Percentiles rank a stretch among this genome's conserved stretches.
Evolutionary conservation across 2,888 invertebrate genomes (phyloP).

Genomic region (Heliothis peltigera): DNA sequence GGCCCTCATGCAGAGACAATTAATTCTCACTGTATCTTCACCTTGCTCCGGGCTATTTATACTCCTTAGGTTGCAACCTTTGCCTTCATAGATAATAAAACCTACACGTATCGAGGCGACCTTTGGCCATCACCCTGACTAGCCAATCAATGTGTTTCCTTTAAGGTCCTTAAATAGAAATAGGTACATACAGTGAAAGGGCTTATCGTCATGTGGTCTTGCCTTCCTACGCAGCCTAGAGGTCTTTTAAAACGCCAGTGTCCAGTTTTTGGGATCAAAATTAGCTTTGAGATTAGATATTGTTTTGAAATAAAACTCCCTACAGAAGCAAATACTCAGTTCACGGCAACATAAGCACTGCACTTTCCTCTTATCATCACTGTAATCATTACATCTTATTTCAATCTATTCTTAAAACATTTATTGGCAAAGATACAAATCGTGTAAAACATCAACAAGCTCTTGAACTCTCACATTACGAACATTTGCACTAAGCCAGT

Average conservation of each 20-base stretch:
- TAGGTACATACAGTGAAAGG: slow-evolving; percentile 35
- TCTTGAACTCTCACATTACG: no score
- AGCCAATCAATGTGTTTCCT: slow-evolving; percentile 18
- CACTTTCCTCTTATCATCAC: no score
- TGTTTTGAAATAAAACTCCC: no score
- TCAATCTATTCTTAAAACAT: no score
- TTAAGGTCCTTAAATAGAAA: slow-evolving; percentile 44
- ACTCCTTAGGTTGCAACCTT: slow-evolving; percentile 3
- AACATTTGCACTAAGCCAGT: no score
- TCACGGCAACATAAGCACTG: no score
- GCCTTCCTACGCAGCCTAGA: slow-evolving; percentile 35
- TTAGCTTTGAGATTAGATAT: background rate
- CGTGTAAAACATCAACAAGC: no score
- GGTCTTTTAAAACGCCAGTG: slow-evolving; percentile 33
- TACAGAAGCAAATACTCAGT: no score
- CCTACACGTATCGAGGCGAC: slow-evolving; percentile 12
- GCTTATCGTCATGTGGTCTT: slow-evolving; percentile 44
- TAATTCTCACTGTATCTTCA: slow-evolving; percentile 16
- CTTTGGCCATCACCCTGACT: slow-evolving; percentile 41
- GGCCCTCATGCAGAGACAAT: background rate
- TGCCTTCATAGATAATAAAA: slow-evolving; percentile 23
- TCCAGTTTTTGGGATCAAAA: slow-evolving; percentile 6
- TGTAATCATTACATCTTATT: no score
- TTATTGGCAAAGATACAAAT: no score
- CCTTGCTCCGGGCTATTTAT: slow-evolving; percentile 6